A percentile compares a stretch with the other conserved stretches of the same genome.
phyloP scores from a whole-genome alignment of 1,140 invertebrate species.

The Eumaeus atala region DNA sequence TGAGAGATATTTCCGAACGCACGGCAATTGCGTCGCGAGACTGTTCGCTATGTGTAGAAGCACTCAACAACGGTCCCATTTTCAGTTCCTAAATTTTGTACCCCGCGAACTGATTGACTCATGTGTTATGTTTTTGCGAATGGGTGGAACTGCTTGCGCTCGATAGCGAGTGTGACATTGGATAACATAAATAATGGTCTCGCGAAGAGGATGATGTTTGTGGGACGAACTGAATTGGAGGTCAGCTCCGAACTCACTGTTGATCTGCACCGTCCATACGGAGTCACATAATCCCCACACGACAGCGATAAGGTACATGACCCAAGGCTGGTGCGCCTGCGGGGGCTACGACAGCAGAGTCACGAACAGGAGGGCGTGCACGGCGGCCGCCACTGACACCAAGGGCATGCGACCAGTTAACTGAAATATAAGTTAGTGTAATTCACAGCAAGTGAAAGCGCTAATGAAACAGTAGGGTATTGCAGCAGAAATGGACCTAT shows the following conservation, averaged over 20 bases:
- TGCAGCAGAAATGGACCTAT: neutral
- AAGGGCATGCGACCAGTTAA: conserved; percentile 84
- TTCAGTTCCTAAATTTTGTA: too few species aligned
- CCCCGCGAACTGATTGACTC: too few species aligned
- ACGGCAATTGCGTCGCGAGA: too few species aligned
- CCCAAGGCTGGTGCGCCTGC: conserved; percentile 75
- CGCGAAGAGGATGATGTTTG: too few species aligned
- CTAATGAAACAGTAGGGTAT: neutral
- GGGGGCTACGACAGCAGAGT: conserved; percentile 84
- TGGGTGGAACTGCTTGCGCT: too few species aligned
- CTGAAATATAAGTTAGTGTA: conserved; percentile 29
- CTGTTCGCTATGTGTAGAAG: too few species aligned
- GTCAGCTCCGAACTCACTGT: conserved; percentile 77
- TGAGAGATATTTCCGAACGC: too few species aligned
- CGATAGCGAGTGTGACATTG: too few species aligned
- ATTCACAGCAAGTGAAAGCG: neutral
- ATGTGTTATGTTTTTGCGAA: too few species aligned
- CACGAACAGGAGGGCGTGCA: conserved; percentile 80
- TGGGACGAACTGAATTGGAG: too few species aligned
- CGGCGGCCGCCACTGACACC: conserved; percentile 79
- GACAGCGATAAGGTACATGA: conserved; percentile 89
- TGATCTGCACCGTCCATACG: conserved; percentile 95
- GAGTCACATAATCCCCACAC: conserved; percentile 94
- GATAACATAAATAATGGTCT: too few species aligned
- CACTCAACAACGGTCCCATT: too few species aligned